These are phyloP conservation scores for Kryptolebias marmoratus DNA, from an alignment of 2,113 vertebrate genomes.

Conservation along the genomic window DNA sequence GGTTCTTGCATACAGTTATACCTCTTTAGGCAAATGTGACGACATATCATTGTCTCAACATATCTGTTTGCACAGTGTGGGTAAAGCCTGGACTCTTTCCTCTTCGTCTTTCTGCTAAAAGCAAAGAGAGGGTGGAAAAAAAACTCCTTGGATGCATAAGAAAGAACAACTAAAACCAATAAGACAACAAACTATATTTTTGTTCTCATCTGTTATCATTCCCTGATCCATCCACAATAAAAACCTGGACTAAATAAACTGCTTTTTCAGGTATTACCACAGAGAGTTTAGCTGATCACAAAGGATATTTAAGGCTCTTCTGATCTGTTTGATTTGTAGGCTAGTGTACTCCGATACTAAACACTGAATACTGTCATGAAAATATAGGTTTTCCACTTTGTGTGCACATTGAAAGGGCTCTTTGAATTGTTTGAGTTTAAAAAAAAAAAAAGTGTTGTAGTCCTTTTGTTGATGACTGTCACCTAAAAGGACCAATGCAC, in stretches of 20 bases:
- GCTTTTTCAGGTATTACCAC: constrained; percentile 61
- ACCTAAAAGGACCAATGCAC: constrained; percentile 80
- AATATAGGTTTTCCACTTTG: constrained; percentile 81
- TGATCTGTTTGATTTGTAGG: constrained; percentile 64
- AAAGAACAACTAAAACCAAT: constrained; percentile 36
- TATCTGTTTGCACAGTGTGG: constrained; percentile 53
- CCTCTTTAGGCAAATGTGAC: constrained; percentile 71
- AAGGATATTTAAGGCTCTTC: constrained; percentile 44
- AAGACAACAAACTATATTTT: constrained; percentile 11
- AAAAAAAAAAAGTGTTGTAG: constrained; percentile 72
- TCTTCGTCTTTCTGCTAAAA: neutral
- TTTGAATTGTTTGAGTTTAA: constrained; percentile 79
- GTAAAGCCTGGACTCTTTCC: constrained; percentile 17
- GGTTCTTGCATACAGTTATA: constrained; percentile 68
- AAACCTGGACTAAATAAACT: constrained; percentile 28
- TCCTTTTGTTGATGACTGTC: constrained; percentile 76
- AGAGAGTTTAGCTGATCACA: constrained; percentile 54
- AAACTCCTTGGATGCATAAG: constrained; percentile 22
- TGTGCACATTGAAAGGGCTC: constrained; percentile 86
- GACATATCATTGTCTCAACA: constrained; percentile 79
- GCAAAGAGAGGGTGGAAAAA: neutral
- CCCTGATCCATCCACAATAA: constrained; percentile 20
- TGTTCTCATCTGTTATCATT: constrained; percentile 26
- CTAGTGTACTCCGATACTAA: constrained; percentile 71
- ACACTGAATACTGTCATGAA: constrained; percentile 79